These are phyloP conservation scores for Armadillidium nasatum DNA, from an alignment of 1,140 invertebrate genomes.

Conservation along the genomic window DNA sequence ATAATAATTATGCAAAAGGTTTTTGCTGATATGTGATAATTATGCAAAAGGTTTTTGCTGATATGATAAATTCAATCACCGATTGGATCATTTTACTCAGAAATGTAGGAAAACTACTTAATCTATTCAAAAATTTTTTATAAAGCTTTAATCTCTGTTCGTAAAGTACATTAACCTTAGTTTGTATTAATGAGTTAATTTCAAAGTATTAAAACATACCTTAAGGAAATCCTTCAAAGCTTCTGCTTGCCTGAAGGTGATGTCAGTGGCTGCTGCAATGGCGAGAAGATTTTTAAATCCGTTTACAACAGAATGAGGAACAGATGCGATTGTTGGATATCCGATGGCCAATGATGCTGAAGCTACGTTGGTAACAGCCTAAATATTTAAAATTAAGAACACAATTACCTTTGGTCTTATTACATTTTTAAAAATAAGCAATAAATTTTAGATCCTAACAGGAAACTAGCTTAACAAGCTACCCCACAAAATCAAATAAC, in stretches of 20 bases:
- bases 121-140: no score
- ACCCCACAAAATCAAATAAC: no score
- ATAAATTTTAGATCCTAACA: background rate
- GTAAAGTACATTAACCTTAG: no score
- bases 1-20: no score
- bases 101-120: no score
- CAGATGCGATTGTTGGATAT: slow-evolving; percentile 94
- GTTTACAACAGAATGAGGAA: slow-evolving; percentile 93
- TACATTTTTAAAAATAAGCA: slow-evolving; percentile 18
- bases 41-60: no score
- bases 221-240: slow-evolving; percentile 79
- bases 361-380: slow-evolving; percentile 88
- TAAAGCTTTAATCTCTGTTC: no score
- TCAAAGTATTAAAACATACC: slow-evolving; percentile 36
- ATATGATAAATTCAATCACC: no score
- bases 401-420: background rate
- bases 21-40: no score
- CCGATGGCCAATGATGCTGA: slow-evolving; percentile 88
- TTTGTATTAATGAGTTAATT: no score
- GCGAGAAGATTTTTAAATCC: slow-evolving; percentile 98
- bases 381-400: slow-evolving; percentile 35
- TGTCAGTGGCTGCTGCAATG: slow-evolving; percentile 89
- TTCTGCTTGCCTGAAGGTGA: slow-evolving; percentile 88
- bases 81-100: no score
- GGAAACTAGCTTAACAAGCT: no score